A percentile compares a stretch with the other conserved stretches of the same genome.
Evolutionary conservation across 2,113 vertebrate genomes (phyloP).

Genomic region (Scartelaos histophorus): DNA sequence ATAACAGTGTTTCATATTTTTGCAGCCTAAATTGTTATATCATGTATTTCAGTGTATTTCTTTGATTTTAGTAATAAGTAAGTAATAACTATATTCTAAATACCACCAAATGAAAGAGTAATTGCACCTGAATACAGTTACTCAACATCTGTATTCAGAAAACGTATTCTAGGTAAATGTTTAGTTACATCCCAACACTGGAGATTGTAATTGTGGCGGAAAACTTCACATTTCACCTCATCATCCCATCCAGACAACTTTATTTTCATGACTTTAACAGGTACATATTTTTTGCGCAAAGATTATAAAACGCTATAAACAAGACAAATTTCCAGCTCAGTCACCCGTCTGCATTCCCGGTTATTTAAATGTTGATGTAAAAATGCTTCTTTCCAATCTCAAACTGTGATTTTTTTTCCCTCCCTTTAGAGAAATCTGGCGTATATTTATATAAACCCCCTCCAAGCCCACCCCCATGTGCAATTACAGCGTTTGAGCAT

Average conservation of each 20-base stretch:
- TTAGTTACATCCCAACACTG: too few relatives aligned
- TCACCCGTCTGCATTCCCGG: conserved; percentile 4
- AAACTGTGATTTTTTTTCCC: conserved; percentile 29
- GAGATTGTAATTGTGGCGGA: conserved; percentile 34
- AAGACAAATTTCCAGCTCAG: neutral
- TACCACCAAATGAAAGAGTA: too few relatives aligned
- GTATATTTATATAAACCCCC: conserved; percentile 31
- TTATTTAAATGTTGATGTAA: conserved; percentile 15
- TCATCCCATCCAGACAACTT: conserved; percentile 43
- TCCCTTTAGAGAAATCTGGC: conserved; percentile 28
- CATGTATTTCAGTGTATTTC: too few relatives aligned
- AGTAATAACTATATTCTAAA: too few relatives aligned
- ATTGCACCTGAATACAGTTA: too few relatives aligned
- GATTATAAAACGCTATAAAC: conserved; percentile 16
- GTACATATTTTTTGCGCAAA: conserved; percentile 11
- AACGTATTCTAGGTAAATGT: too few relatives aligned
- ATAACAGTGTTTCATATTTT: too few relatives aligned
- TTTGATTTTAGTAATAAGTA: too few relatives aligned
- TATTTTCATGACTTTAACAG: conserved; percentile 24
- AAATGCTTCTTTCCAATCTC: conserved; percentile 50
- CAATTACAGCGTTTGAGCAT: conserved; percentile 61
- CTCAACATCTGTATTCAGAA: too few relatives aligned
- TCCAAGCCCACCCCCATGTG: conserved; percentile 20
- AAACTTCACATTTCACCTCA: conserved; percentile 61
- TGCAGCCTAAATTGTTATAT: too few relatives aligned